These are phyloP conservation scores for Drosophila merina DNA, from an alignment of 2,888 invertebrate genomes.

Conservation along the genomic window DNA sequence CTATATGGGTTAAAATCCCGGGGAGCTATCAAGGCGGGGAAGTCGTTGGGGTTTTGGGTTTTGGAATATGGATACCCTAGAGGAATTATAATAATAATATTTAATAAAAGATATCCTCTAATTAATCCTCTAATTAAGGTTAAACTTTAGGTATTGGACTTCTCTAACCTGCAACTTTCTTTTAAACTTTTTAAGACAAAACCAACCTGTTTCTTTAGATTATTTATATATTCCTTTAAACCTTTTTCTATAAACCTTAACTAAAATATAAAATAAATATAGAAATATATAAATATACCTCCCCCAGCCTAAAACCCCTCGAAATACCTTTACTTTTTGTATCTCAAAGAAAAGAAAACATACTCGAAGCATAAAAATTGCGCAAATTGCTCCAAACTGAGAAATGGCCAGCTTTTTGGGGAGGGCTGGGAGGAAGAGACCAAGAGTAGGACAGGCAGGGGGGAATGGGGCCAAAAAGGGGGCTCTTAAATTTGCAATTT, in stretches of 20 bases:
- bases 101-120: too few species aligned
- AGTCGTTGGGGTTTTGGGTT: background rate
- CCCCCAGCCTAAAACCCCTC: background rate
- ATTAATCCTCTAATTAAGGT: too few species aligned
- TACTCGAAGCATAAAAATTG: conserved; percentile 29
- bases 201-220: too few species aligned
- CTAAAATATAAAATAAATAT: background rate
- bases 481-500: conserved; percentile 6
- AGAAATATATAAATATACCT: background rate
- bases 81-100: background rate
- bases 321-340: background rate
- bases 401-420: background rate
- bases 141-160: too few species aligned
- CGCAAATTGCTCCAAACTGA: conserved; percentile 21
- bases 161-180: too few species aligned
- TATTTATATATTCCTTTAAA: too few species aligned
- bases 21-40: background rate
- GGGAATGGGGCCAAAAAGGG: background rate
- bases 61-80: background rate
- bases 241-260: too few species aligned
- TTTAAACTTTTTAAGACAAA: too few species aligned
- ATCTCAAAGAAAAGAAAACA: conserved; percentile 20
- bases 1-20: conserved; percentile 10
- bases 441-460: too few species aligned
- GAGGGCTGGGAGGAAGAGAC: too few species aligned